Evolutionary conservation across 2,888 invertebrate genomes (phyloP).

Genomic region (Drosophila hamatofila): DNA sequence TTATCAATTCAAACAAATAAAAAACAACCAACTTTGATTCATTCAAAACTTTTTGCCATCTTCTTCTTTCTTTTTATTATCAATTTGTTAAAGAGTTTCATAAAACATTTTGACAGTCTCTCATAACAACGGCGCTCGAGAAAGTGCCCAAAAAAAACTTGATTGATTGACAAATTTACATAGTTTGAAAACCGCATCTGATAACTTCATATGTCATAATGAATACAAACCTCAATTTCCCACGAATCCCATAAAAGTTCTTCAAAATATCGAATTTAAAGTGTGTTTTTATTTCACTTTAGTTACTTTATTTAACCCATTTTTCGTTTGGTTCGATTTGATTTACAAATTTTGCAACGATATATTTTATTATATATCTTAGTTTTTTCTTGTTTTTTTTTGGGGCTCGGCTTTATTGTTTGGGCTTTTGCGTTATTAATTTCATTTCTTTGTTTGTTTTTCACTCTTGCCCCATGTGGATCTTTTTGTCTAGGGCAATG

Average conservation of each 20-base stretch:
- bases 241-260: conserved; percentile 6
- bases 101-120: conserved; percentile 57
- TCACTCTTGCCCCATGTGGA: conserved; percentile 26
- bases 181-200: conserved; percentile 15
- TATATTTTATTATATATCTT: conserved; percentile 5
- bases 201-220: conserved; percentile 24
- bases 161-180: conserved; percentile 37
- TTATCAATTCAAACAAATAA: conserved; percentile 45
- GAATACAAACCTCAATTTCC: conserved; percentile 12
- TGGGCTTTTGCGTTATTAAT: conserved; percentile 57
- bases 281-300: background rate
- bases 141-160: conserved; percentile 46
- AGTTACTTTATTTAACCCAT: conserved; percentile 25
- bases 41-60: conserved; percentile 49
- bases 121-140: conserved; percentile 55
- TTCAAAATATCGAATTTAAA: background rate
- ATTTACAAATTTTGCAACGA: conserved; percentile 63
- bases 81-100: conserved; percentile 59
- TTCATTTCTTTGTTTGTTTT: conserved; percentile 48
- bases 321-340: conserved; percentile 41
- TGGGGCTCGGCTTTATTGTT: conserved; percentile 36
- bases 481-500: conserved; percentile 62
- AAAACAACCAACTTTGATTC: conserved; percentile 42
- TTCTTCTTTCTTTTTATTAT: conserved; percentile 52
- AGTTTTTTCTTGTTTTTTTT: background rate